Conservation (phyloP, 1,140 invertebrate genomes). For the Apocrypta bakeri region DNA sequence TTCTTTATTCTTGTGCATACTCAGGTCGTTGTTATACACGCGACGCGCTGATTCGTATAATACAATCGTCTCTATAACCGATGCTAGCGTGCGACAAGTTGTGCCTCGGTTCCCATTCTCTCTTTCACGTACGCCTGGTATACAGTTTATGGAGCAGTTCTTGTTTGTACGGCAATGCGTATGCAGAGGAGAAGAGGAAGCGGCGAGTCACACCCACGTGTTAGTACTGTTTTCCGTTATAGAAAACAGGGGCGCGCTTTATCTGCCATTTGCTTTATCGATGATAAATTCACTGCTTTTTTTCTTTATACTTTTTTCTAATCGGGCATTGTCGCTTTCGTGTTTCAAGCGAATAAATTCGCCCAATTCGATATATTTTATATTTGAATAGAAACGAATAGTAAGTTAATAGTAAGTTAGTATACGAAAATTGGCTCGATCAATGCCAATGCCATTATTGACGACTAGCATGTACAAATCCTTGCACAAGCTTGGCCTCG, state of each 20-base stretch:
- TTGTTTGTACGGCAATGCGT: background rate
- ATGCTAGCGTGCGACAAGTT: constrained; percentile 5
- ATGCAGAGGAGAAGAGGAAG: constrained; percentile 11
- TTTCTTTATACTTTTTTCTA: too few species aligned
- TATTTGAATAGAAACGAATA: too few species aligned
- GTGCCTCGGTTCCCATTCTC: background rate
- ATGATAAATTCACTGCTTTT: too few species aligned
- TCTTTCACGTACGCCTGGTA: background rate
- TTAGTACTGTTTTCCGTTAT: constrained; percentile 7
- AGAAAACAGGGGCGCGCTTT: background rate
- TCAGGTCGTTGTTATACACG: background rate
- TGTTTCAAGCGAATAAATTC: too few species aligned
- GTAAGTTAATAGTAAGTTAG: too few species aligned
- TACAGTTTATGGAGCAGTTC: background rate
- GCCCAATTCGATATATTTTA: too few species aligned
- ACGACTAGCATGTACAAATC: too few species aligned
- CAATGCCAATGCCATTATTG: too few species aligned
- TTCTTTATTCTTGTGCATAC: background rate
- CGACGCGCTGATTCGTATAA: background rate
- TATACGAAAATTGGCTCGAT: too few species aligned
- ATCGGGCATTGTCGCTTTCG: too few species aligned
- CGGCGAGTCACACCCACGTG: constrained; percentile 25
- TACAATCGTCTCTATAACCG: constrained; percentile 11
- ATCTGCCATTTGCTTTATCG: background rate
- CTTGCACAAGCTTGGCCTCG: too few species aligned